Evolutionary conservation across 2,113 vertebrate species (phyloP).

Genomic region (Ciconia boyciana): DNA sequence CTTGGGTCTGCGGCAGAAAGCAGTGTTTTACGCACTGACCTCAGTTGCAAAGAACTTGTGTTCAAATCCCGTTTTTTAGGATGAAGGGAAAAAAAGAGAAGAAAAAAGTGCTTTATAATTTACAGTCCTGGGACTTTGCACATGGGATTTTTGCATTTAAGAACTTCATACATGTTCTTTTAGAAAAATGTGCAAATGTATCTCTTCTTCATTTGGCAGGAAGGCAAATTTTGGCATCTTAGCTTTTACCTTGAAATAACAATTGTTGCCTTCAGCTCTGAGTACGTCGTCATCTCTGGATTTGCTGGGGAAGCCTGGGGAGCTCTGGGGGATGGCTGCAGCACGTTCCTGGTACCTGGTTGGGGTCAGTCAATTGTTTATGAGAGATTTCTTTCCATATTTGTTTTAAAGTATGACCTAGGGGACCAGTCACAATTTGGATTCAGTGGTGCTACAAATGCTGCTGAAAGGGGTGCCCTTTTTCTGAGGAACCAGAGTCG

Average conservation of each 20-base stretch:
- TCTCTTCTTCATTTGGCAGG: background rate
- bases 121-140: background rate
- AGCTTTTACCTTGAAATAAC: background rate
- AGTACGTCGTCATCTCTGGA: background rate
- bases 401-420: background rate
- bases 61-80: background rate
- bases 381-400: background rate
- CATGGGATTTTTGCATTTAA: background rate
- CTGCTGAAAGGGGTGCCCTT: background rate
- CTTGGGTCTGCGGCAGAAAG: conserved; percentile 5
- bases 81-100: background rate
- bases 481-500: background rate
- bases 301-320: background rate
- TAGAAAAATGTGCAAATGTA: background rate
- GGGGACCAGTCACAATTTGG: background rate
- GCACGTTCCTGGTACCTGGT: background rate
- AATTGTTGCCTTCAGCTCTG: background rate
- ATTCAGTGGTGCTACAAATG: background rate
- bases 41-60: background rate
- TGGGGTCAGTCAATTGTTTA: background rate
- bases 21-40: background rate
- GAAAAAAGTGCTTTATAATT: background rate
- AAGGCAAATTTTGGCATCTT: background rate
- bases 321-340: background rate
- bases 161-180: background rate